Percentiles rank a stretch among this genome's conserved stretches.
phyloP scores from a whole-genome alignment of 2,888 invertebrate genomes.

The Xestia rhomboidea region DNA sequence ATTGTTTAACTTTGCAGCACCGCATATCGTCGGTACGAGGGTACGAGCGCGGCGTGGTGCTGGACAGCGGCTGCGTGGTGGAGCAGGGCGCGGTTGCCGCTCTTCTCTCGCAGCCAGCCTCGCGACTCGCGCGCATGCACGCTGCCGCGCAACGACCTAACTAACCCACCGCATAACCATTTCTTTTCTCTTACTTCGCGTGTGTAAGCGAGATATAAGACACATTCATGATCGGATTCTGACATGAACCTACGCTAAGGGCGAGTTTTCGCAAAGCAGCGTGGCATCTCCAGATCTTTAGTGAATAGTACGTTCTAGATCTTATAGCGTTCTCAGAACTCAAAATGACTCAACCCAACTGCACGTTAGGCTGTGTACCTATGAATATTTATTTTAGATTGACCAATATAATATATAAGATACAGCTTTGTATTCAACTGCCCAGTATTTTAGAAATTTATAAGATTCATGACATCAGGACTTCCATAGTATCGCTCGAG shows the following conservation, averaged over 20 bases:
- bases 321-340: background rate
- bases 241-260: background rate
- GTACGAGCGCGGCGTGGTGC: constrained; percentile 93
- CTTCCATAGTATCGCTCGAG: constrained; percentile 3
- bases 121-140: constrained; percentile 91
- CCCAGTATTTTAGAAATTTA: constrained; percentile 45
- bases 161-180: constrained; percentile 45
- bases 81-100: constrained; percentile 92
- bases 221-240: background rate
- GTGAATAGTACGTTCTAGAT: background rate
- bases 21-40: constrained; percentile 93
- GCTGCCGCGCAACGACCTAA: constrained; percentile 77
- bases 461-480: constrained; percentile 2
- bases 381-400: constrained; percentile 9
- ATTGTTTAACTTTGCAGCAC: constrained; percentile 88
- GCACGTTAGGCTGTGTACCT: background rate
- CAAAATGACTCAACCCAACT: background rate
- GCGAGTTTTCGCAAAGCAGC: constrained; percentile 1
- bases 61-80: constrained; percentile 92
- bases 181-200: background rate
- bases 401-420: background rate
- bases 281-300: background rate
- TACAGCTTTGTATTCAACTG: constrained; percentile 20
- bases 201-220: constrained; percentile 1
- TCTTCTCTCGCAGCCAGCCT: constrained; percentile 89